A percentile compares a stretch with the other conserved stretches of the same genome.
Evolutionary conservation across 2,113 vertebrate species (phyloP).

Genomic region (Lota lota): DNA sequence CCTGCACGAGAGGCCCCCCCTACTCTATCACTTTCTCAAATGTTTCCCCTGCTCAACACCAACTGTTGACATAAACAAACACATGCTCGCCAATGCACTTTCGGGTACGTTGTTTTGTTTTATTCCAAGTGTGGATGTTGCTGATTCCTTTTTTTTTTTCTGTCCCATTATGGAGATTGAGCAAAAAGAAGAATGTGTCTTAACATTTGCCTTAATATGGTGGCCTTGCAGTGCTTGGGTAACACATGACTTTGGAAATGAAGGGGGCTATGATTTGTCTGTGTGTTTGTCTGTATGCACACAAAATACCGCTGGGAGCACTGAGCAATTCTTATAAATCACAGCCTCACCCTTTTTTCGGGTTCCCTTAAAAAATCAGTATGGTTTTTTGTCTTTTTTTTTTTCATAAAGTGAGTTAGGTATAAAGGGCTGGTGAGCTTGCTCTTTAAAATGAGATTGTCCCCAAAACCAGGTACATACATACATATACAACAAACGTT

Average conservation of each 20-base stretch:
- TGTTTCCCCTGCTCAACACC: not conserved
- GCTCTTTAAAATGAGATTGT: too few relatives aligned
- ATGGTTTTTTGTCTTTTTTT: too few relatives aligned
- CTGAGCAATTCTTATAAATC: not conserved
- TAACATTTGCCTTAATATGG: conserved; percentile 53
- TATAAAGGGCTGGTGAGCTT: too few relatives aligned
- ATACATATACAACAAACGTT: not conserved
- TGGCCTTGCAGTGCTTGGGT: conserved; percentile 26
- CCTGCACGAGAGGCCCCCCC: not conserved
- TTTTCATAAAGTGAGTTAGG: too few relatives aligned
- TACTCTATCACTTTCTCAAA: not conserved
- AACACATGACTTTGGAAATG: conserved; percentile 11
- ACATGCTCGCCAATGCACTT: not conserved
- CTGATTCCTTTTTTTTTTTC: not conserved
- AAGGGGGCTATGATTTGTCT: not conserved
- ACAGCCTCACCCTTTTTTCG: not conserved
- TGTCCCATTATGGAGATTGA: conserved; percentile 14
- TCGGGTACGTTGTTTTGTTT: not conserved
- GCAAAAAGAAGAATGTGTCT: conserved; percentile 11
- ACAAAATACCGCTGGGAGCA: not conserved
- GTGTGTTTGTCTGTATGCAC: not conserved
- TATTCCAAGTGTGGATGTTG: not conserved
- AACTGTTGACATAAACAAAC: not conserved
- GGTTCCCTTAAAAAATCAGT: not conserved
- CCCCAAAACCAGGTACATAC: not conserved